Evolutionary conservation across 2,888 invertebrate species (phyloP).

Genomic region (Neoaliturus tenellus): DNA sequence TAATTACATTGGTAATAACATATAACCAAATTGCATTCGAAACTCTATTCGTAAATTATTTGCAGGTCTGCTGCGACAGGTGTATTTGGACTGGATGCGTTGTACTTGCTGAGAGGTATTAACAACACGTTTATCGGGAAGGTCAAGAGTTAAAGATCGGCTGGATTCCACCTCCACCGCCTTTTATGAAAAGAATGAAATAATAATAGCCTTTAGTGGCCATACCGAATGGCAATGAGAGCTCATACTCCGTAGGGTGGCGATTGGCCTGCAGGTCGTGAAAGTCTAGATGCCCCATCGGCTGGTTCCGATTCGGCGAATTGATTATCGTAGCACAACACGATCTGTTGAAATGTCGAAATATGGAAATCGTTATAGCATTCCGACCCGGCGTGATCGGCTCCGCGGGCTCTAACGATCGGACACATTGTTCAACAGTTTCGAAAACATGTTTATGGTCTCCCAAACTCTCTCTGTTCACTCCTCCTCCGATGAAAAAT

Average conservation of each 20-base stretch:
- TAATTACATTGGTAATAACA: no score
- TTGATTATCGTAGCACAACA: conserved; percentile 18
- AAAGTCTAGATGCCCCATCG: conserved; percentile 21
- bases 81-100: no score
- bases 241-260: not conserved
- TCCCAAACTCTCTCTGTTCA: not conserved
- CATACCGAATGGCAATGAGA: not conserved
- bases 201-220: not conserved
- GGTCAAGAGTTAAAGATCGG: no score
- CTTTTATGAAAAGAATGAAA: not conserved
- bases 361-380: conserved; percentile 33
- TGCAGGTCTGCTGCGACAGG: no score
- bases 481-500: not conserved
- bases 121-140: no score
- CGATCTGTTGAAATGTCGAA: conserved; percentile 33
- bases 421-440: conserved; percentile 2
- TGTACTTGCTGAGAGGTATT: no score
- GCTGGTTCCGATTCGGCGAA: conserved; percentile 7
- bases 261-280: not conserved
- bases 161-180: no score
- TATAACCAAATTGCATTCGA: no score
- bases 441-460: not conserved
- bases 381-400: not conserved
- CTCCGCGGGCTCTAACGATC: not conserved
- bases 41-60: no score